Conservation (phyloP, 1,140 invertebrate species). For the Pseudachorutes palmiensis region DNA sequence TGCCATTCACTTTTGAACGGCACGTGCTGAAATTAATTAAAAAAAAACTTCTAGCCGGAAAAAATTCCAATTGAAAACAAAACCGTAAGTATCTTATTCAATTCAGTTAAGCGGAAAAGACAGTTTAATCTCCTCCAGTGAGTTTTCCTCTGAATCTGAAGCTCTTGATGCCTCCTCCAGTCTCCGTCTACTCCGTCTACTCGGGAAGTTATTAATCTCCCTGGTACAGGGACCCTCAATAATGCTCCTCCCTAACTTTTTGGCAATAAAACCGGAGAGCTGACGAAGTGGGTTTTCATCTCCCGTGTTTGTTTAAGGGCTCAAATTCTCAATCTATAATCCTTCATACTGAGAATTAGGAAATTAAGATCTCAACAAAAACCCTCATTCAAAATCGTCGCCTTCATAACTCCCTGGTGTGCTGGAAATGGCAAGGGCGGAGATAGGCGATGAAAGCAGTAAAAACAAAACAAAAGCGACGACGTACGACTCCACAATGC, state of each 20-base stretch:
- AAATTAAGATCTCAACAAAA: neutral
- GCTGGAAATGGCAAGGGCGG: neutral
- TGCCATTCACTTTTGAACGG: neutral
- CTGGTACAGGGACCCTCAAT: neutral
- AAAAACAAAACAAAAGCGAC: no score
- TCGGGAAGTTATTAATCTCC: neutral
- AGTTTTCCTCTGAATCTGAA: neutral
- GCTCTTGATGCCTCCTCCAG: neutral
- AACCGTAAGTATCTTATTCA: neutral
- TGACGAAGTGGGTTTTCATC: neutral
- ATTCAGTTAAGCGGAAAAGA: neutral
- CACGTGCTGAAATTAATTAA: constrained; percentile 5
- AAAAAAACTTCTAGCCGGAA: neutral
- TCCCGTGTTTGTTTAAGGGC: constrained; percentile 6
- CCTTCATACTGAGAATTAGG: neutral
- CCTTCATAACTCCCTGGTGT: neutral
- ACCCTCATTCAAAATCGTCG: neutral
- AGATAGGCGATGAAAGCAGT: no score
- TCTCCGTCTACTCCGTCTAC: neutral
- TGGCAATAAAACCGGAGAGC: constrained; percentile 2
- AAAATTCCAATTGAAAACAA: neutral
- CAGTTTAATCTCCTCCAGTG: neutral
- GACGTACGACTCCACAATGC: no score
- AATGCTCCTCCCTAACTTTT: neutral
- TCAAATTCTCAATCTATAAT: neutral